phyloP scores from a whole-genome alignment of 2,797 vertebrate genomes.

The Craterocephalus amniculus region DNA sequence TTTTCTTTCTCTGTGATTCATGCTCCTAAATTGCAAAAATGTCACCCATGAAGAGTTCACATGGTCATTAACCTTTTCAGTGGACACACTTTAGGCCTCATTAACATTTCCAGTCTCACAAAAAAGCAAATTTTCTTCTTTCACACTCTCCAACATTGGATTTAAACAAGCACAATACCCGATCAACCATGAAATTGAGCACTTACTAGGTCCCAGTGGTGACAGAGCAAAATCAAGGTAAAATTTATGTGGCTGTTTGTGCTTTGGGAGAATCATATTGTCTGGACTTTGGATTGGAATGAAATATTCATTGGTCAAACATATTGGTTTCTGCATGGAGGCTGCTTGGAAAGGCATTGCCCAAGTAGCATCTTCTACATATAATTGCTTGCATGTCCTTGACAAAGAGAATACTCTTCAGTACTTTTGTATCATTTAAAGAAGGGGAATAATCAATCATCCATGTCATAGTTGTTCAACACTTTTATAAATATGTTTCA shows the following conservation, averaged over 20 bases:
- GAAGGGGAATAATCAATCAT: constrained; percentile 34
- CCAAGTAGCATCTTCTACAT: constrained; percentile 23
- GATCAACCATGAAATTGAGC: constrained; percentile 88
- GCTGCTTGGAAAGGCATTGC: constrained; percentile 17
- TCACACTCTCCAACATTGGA: constrained; percentile 80
- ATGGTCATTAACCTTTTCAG: constrained; percentile 73
- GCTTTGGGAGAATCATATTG: constrained; percentile 74
- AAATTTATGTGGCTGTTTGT: constrained; percentile 80
- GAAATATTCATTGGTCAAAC: constrained; percentile 75
- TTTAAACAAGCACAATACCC: constrained; percentile 79
- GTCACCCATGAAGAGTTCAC: constrained; percentile 64
- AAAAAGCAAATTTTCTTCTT: constrained; percentile 53
- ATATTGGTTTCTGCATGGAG: constrained; percentile 65
- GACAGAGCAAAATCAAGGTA: constrained; percentile 80
- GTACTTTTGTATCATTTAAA: constrained; percentile 13
- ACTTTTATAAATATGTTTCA: constrained; percentile 42
- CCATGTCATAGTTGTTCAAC: constrained; percentile 18
- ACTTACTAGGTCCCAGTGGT: constrained; percentile 82
- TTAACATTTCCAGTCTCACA: constrained; percentile 71
- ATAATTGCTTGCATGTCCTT: constrained; percentile 22
- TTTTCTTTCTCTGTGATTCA: constrained; percentile 19
- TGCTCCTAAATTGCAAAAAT: constrained; percentile 59
- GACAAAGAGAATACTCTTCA: constrained; percentile 7
- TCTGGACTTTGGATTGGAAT: constrained; percentile 75
- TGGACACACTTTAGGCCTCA: constrained; percentile 71